A percentile compares a stretch with the other conserved stretches of the same genome.
These are phyloP conservation scores for Callaeas wilsoni DNA, from an alignment of 2,113 vertebrate genomes.

Conservation along the genomic window DNA sequence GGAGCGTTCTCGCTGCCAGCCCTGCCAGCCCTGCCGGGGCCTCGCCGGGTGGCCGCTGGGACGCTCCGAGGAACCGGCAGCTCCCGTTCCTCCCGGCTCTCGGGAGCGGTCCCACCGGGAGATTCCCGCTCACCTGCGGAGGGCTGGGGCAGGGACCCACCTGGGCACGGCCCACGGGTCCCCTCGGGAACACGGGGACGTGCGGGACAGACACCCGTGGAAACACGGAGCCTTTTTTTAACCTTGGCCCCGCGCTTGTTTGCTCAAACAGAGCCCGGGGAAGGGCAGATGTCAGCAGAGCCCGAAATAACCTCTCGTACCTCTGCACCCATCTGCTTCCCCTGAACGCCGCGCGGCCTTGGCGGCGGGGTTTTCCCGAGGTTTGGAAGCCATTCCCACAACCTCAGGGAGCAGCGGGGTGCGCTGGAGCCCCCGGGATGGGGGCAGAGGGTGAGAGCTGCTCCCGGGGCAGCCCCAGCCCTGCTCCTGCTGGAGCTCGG, in stretches of 20 bases:
- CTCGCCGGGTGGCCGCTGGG: background rate
- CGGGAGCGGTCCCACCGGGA: background rate
- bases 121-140: background rate
- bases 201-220: background rate
- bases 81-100: background rate
- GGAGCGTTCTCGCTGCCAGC: background rate
- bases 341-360: background rate
- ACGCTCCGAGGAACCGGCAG: background rate
- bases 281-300: background rate
- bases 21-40: too few species aligned
- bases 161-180: background rate
- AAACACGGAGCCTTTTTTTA: background rate
- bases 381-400: background rate
- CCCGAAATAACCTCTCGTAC: background rate
- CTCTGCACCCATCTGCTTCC: background rate
- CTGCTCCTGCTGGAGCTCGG: background rate
- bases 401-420: background rate
- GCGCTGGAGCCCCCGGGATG: background rate
- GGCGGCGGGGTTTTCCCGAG: fast-evolving
- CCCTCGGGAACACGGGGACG: too few species aligned
- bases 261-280: background rate
- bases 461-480: background rate
- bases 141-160: background rate
- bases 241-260: background rate
- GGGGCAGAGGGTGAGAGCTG: background rate